Percentiles rank a stretch among this genome's conserved stretches.
These are phyloP conservation scores for Argopecten irradians DNA, from an alignment of 1,140 invertebrate genomes.

Conservation along the genomic window DNA sequence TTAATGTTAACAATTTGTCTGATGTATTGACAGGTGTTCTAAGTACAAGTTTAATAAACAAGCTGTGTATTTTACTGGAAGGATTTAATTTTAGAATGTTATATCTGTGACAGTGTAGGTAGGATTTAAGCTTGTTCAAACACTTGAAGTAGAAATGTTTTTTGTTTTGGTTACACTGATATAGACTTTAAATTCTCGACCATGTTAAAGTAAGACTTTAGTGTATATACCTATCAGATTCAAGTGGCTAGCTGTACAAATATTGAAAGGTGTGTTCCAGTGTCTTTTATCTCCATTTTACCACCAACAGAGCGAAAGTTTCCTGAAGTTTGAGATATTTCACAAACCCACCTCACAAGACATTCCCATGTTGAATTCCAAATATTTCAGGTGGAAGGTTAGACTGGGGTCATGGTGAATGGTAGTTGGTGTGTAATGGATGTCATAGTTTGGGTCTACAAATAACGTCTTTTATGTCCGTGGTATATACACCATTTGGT, in stretches of 20 bases:
- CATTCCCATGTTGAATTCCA: neutral
- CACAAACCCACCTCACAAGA: neutral
- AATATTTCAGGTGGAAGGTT: constrained; percentile 3
- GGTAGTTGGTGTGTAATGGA: neutral
- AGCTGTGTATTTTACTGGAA: neutral
- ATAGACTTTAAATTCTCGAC: neutral
- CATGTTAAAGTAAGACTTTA: neutral
- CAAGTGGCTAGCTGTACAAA: neutral
- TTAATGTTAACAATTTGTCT: neutral
- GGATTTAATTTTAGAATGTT: neutral
- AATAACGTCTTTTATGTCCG: constrained; percentile 17
- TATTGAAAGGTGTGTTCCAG: neutral
- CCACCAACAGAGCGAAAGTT: neutral
- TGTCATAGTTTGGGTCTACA: neutral
- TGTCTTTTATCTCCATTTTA: neutral
- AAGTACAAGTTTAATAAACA: neutral
- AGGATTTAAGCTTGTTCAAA: neutral
- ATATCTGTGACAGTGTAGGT: neutral
- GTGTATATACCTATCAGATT: neutral
- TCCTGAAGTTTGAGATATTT: neutral
- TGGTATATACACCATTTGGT: neutral
- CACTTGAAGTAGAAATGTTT: neutral
- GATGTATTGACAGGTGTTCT: neutral
- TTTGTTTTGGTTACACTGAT: constrained; percentile 1
- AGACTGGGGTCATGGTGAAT: neutral